phyloP scores from a whole-genome alignment of 2,113 vertebrate genomes.

The Leptocoma aspasia region DNA sequence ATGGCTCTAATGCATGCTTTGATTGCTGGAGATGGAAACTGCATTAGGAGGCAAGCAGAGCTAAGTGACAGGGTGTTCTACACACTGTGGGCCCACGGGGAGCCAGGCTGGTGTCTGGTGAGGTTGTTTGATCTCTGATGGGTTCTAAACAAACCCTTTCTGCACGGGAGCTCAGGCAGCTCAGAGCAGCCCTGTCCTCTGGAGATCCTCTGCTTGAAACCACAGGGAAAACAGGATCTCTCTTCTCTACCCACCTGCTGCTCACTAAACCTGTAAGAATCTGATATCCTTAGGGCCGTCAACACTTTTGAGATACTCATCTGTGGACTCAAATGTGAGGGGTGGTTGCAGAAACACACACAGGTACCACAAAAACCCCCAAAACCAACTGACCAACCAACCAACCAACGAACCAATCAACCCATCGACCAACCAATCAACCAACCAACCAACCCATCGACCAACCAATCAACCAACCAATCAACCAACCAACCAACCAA shows the following conservation, averaged over 20 bases:
- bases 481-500: not conserved
- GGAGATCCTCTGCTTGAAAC: not conserved
- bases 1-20: not conserved
- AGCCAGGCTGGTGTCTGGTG: not conserved
- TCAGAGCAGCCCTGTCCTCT: not conserved
- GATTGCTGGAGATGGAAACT: not conserved
- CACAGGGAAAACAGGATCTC: not conserved
- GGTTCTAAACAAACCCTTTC: not conserved
- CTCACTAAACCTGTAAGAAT: not conserved
- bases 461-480: not conserved
- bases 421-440: no score
- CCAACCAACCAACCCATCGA: not conserved
- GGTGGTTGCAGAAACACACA: not conserved
- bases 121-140: not conserved
- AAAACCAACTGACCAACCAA: not conserved
- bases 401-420: no score
- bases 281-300: fast-evolving
- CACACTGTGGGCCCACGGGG: not conserved
- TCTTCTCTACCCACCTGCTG: not conserved
- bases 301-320: not conserved
- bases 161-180: not conserved
- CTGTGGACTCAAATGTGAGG: not conserved
- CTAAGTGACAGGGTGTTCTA: not conserved
- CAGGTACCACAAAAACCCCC: fast-evolving
- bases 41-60: not conserved